Conservation (phyloP, 2,113 vertebrate genomes). For the Bungarus multicinctus region DNA sequence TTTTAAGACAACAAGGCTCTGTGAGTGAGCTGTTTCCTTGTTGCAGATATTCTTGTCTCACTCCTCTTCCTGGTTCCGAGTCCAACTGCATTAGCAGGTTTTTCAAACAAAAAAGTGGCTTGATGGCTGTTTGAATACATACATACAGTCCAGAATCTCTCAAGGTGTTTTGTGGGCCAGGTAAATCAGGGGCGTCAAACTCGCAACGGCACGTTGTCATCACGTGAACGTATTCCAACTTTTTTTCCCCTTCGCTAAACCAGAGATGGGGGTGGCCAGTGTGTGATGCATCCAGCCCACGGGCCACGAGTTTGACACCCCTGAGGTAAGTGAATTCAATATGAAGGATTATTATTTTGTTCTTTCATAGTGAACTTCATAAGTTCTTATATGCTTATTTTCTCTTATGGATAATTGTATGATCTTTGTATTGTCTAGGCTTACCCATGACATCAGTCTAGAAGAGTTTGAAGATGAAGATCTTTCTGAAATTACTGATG, state of each 20-base stretch:
- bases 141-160: background rate
- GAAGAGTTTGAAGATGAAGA: constrained; percentile 99
- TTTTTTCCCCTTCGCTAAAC: too few species aligned
- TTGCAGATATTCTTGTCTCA: background rate
- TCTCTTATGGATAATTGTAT: constrained; percentile 30
- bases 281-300: too few species aligned
- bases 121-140: background rate
- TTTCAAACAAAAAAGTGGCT: background rate
- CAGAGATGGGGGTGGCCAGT: too few species aligned
- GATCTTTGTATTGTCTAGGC: constrained; percentile 70
- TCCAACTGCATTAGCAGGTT: background rate
- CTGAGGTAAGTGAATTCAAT: background rate
- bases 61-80: background rate
- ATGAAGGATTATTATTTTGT: background rate
- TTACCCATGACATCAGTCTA: constrained; percentile 97
- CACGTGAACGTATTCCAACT: too few species aligned
- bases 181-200: background rate
- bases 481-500: constrained; percentile 94
- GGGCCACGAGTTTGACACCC: too few species aligned
- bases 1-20: background rate
- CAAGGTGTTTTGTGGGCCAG: background rate
- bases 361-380: background rate
- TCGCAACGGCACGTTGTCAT: too few species aligned
- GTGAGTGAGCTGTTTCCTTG: background rate
- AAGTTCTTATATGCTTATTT: background rate